Evolutionary conservation across 2,113 vertebrate species (phyloP).

Genomic region (Xiphophorus couchianus): DNA sequence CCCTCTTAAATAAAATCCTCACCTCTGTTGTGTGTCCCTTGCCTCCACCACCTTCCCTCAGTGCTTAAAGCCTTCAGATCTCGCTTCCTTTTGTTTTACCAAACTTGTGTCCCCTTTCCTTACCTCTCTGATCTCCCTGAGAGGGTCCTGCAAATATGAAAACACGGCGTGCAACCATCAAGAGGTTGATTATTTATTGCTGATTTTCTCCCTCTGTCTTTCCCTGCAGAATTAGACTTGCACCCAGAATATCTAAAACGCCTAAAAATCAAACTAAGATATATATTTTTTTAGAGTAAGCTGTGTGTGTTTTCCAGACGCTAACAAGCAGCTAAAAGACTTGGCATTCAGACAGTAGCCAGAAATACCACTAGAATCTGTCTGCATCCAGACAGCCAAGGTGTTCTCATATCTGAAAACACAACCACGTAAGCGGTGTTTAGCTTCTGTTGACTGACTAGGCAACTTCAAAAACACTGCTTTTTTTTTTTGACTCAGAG

Average conservation of each 20-base stretch:
- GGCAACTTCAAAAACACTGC: conserved; percentile 32
- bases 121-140: conserved; percentile 51
- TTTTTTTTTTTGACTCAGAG: conserved; percentile 15
- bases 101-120: conserved; percentile 19
- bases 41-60: conserved; percentile 7
- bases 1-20: conserved; percentile 1
- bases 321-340: background rate
- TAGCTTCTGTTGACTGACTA: conserved; percentile 10
- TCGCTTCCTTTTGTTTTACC: conserved; percentile 7
- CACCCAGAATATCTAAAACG: conserved; percentile 64
- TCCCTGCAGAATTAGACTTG: conserved; percentile 44
- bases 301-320: background rate
- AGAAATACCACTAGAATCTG: too few relatives aligned
- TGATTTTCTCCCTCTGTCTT: conserved; percentile 68
- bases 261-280: conserved; percentile 51
- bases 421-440: conserved; percentile 14
- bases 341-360: too few relatives aligned
- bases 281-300: conserved; percentile 2
- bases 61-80: background rate
- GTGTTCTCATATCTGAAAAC: background rate
- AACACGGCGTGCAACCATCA: conserved; percentile 80
- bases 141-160: conserved; percentile 74
- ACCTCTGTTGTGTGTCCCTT: conserved; percentile 28
- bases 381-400: background rate
- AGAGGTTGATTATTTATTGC: conserved; percentile 74